phyloP scores from a whole-genome alignment of 2,888 invertebrate genomes.

The Scaptomyza parva region DNA sequence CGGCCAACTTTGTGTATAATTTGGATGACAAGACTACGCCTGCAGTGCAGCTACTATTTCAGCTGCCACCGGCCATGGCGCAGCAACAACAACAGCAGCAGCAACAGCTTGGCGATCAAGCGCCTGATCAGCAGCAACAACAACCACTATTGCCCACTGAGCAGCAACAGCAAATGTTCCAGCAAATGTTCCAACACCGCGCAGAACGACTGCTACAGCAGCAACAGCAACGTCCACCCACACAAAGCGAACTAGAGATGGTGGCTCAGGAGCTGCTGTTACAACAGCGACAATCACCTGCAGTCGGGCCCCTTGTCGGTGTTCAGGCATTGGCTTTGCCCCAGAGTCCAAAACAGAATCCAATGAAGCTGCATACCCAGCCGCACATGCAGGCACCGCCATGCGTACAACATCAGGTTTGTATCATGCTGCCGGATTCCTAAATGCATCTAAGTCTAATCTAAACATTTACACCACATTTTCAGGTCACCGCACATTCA shows the following conservation, averaged over 20 bases:
- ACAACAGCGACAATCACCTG: slow-evolving; percentile 81
- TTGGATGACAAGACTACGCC: slow-evolving; percentile 84
- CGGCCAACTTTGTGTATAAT: slow-evolving; percentile 84
- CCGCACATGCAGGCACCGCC: slow-evolving; percentile 82
- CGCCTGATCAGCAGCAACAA: slow-evolving; percentile 61
- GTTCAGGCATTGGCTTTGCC: slow-evolving; percentile 67
- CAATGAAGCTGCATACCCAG: slow-evolving; percentile 74
- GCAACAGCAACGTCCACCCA: slow-evolving; percentile 74
- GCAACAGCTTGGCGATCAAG: slow-evolving; percentile 56
- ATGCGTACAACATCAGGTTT: slow-evolving; percentile 79
- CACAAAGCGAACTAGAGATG: slow-evolving; percentile 81
- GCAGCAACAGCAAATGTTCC: slow-evolving; percentile 59
- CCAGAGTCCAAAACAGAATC: slow-evolving; percentile 79
- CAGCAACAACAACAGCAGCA: slow-evolving; percentile 66
- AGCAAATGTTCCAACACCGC: slow-evolving; percentile 79
- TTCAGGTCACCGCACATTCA: slow-evolving; percentile 87
- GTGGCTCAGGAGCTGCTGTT: slow-evolving; percentile 82
- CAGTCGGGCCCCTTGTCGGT: slow-evolving; percentile 59
- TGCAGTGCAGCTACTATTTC: slow-evolving; percentile 84
- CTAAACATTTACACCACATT: not conserved
- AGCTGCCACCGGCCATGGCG: slow-evolving; percentile 82
- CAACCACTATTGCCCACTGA: slow-evolving; percentile 67
- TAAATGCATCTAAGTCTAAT: not conserved
- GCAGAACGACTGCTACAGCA: slow-evolving; percentile 73
- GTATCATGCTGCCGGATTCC: not conserved